Conservation (phyloP, 2,113 vertebrate genomes). For the Recurvirostra avosetta region DNA sequence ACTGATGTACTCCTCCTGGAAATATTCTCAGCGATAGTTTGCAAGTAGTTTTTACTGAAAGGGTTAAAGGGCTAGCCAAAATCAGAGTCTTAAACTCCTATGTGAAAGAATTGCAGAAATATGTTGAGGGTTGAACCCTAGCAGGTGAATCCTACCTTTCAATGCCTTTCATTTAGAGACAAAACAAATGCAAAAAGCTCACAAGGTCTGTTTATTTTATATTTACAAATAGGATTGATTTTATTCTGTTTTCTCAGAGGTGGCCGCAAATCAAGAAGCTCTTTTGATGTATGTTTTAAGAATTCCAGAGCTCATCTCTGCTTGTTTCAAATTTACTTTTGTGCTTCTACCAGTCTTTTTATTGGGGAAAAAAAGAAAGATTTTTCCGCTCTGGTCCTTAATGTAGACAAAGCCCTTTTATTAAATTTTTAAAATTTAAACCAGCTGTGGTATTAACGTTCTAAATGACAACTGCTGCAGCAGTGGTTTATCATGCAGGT, state of each 20-base stretch:
- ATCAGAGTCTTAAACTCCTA: neutral
- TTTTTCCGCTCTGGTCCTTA: neutral
- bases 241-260: neutral
- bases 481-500: neutral
- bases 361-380: neutral
- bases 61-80: neutral
- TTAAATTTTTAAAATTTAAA: conserved; percentile 36
- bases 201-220: neutral
- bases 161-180: neutral
- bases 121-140: neutral
- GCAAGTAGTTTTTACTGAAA: neutral
- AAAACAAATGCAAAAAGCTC: neutral
- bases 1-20: neutral
- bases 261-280: neutral
- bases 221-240: neutral
- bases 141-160: neutral
- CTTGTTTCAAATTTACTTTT: neutral
- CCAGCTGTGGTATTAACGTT: conserved; percentile 29
- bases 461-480: neutral
- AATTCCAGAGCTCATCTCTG: neutral
- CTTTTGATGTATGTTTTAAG: neutral
- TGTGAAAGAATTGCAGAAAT: neutral
- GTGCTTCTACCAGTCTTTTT: neutral
- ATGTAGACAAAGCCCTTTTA: neutral
- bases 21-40: neutral